Conservation (phyloP, 1,140 invertebrate genomes). For the Tenebrio molitor region DNA sequence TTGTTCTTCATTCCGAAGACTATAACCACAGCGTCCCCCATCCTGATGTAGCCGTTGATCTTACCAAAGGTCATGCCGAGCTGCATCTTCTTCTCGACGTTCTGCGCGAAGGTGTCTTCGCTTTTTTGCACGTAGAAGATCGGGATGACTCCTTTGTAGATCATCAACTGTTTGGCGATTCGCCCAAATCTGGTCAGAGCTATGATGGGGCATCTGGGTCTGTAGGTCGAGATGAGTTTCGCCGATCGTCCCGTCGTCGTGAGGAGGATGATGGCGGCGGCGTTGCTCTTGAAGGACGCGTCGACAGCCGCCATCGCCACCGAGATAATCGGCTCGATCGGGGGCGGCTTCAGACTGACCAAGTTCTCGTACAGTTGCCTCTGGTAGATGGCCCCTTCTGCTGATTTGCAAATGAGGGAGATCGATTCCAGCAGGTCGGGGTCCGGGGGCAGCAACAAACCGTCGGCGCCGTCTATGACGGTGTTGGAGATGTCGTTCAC, state of each 20-base stretch:
- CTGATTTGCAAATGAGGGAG: constrained; percentile 70
- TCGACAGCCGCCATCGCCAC: constrained; percentile 42
- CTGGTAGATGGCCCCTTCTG: constrained; percentile 87
- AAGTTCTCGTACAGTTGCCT: constrained; percentile 82
- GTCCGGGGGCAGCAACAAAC: constrained; percentile 73
- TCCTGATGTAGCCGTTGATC: constrained; percentile 71
- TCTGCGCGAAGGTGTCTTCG: constrained; percentile 64
- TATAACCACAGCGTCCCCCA: constrained; percentile 77
- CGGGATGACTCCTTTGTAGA: constrained; percentile 30
- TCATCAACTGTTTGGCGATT: constrained; percentile 11
- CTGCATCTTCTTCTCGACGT: constrained; percentile 79
- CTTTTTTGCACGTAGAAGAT: constrained; percentile 9
- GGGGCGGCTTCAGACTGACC: constrained; percentile 62
- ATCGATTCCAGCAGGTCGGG: constrained; percentile 36
- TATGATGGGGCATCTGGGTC: constrained; percentile 42
- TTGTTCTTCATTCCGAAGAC: constrained; percentile 80
- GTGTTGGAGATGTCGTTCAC: constrained; percentile 81
- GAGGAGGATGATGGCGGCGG: constrained; percentile 36
- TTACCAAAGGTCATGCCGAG: constrained; percentile 77
- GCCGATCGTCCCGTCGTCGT: constrained; percentile 21
- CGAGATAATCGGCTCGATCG: constrained; percentile 61
- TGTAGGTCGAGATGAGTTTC: constrained; percentile 22
- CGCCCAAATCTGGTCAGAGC: constrained; percentile 18
- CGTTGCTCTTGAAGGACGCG: constrained; percentile 77
- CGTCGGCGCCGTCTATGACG: constrained; percentile 81